Percentiles rank a stretch among this genome's conserved stretches.
Evolutionary conservation across 2,113 vertebrate species (phyloP).

Genomic region (Brienomyrus longianalis): DNA sequence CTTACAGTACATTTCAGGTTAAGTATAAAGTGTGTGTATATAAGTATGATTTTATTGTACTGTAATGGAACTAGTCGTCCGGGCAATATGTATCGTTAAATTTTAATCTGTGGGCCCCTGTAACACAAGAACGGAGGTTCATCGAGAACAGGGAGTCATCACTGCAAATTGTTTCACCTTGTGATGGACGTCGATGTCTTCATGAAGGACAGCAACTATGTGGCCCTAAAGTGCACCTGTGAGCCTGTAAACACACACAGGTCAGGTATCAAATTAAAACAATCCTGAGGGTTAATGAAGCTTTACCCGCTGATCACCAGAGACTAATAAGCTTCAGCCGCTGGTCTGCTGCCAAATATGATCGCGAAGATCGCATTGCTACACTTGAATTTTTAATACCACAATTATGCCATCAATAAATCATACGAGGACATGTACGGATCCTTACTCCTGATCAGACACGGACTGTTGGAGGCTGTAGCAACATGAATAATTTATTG

Average conservation of each 20-base stretch:
- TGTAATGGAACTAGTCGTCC: slow-evolving; percentile 69
- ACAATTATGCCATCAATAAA: slow-evolving; percentile 35
- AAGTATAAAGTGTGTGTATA: not conserved
- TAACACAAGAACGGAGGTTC: slow-evolving; percentile 61
- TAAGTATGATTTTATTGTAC: slow-evolving; percentile 59
- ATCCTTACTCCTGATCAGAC: slow-evolving; percentile 20
- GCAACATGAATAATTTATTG: slow-evolving; percentile 20
- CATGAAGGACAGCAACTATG: not conserved
- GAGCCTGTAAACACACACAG: slow-evolving; percentile 14
- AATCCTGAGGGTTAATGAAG: slow-evolving; percentile 26
- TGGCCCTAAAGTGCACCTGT: slow-evolving; percentile 28
- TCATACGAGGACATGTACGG: slow-evolving; percentile 21
- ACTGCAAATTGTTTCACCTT: slow-evolving; percentile 39
- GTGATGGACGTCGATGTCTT: not conserved
- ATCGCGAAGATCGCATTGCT: slow-evolving; percentile 7
- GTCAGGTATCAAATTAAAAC: slow-evolving; percentile 31
- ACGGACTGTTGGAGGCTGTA: slow-evolving; percentile 7
- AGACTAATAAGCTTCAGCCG: slow-evolving; percentile 33
- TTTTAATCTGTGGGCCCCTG: slow-evolving; percentile 36
- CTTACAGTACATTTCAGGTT: not conserved
- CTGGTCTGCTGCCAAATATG: slow-evolving; percentile 33
- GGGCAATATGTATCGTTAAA: slow-evolving; percentile 63
- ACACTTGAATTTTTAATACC: slow-evolving; percentile 34
- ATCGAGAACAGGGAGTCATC: slow-evolving; percentile 50
- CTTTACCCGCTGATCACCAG: slow-evolving; percentile 13